Evolutionary conservation across 2,113 vertebrate species (phyloP), one percentile per base, ranked within the genome.

Genomic region (Lophochroa leadbeateri): DNA sequence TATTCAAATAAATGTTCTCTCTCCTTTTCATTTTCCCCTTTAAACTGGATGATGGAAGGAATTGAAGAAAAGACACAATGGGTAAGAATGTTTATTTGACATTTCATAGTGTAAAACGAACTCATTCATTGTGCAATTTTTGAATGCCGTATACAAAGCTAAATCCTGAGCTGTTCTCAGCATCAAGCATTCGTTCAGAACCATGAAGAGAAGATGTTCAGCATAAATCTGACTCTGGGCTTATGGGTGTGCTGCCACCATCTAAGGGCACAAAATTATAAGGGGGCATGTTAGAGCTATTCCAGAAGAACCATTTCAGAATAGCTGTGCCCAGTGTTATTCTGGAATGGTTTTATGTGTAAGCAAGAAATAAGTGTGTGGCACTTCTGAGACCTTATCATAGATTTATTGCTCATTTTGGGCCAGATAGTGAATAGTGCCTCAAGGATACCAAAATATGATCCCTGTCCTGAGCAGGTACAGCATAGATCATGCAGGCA

Each of bases 381-480:
- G 60, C 77, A 64, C 50, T 90, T 88, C 37, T 71, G 55, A 88
- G 72, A 67, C 44, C n/a, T 82, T 84, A 39, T 89, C 2, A 0
- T 10, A 35, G 60, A 75, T 10, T 46, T 50, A 44, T 3, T 80
- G 74, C 70, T 95, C 44, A 33, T 94, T 96, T 96, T 69, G 58
- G 78, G n/a, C 53, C 75, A 87, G 76, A 91, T 10, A 75, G 88
- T 61, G 52, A 75, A 49, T 41, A 87, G 77, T 3, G 87, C 90
- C 90, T 90, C 37, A 58, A 85, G 93, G 91, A 76, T 72, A 91
- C 65, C 86, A 82, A 94, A 91, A 85, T 69, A 52, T 1, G 4
- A 64, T 87, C 69, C 87, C 39, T 92, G 93, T 91, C 93, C 93
- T 89, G 47, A 94, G 84, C 86, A 96, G 91, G 91, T 97, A 94